Conservation (phyloP, 1,140 invertebrate species). For the Epicauta chinensis region DNA sequence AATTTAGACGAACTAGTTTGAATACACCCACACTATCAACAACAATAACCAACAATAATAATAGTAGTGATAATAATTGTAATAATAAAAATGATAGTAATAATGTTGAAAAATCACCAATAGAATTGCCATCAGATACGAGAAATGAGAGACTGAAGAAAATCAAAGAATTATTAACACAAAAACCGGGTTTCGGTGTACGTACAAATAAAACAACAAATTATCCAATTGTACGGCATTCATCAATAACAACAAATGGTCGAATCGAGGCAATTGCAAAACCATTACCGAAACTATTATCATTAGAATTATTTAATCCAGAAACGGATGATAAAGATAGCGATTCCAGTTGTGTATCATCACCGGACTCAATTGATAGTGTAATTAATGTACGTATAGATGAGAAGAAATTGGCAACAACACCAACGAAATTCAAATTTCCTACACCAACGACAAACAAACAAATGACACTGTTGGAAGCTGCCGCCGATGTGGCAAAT, state of each 20-base stretch:
- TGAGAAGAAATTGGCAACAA: conserved; percentile 13
- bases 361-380: conserved; percentile 78
- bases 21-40: conserved; percentile 35
- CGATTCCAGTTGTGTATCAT: conserved; percentile 79
- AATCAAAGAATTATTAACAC: conserved; percentile 59
- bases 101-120: conserved; percentile 29
- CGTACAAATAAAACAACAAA: conserved; percentile 36
- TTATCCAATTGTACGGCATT: conserved; percentile 51
- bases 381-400: conserved; percentile 60
- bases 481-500: conserved; percentile 57
- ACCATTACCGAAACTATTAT: conserved; percentile 63
- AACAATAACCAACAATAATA: conserved; percentile 4
- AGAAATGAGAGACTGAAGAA: conserved; percentile 56
- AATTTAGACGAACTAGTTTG: conserved; percentile 35
- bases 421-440: conserved; percentile 31
- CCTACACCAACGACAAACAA: conserved; percentile 13
- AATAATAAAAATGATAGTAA: conserved; percentile 2
- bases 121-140: conserved; percentile 43
- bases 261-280: conserved; percentile 48
- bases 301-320: conserved; percentile 81
- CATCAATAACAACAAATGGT: conserved; percentile 45
- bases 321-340: conserved; percentile 86
- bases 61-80: neutral
- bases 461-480: conserved; percentile 50
- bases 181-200: conserved; percentile 55